phyloP scores from a whole-genome alignment of 2,113 vertebrate species.

The Leptocoma aspasia region DNA sequence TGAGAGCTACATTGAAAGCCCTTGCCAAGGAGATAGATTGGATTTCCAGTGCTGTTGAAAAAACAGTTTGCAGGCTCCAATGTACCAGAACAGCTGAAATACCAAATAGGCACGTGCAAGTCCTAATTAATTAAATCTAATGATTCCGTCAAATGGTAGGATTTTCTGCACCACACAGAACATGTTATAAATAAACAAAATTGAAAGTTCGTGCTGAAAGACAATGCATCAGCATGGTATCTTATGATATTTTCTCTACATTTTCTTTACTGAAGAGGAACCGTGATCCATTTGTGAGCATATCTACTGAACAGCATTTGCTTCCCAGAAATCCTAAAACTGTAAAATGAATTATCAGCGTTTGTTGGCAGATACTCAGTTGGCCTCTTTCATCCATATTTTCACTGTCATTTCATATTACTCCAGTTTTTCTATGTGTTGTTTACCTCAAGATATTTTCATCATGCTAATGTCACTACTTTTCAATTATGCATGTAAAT shows the following conservation, averaged over 20 bases:
- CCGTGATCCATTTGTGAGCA: not conserved
- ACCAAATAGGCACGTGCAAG: not conserved
- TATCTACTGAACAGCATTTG: not conserved
- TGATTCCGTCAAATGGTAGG: not conserved
- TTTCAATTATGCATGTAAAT: not conserved
- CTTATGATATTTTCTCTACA: not conserved
- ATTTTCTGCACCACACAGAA: not conserved
- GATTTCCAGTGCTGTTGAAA: conserved; percentile 21
- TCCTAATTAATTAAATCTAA: conserved; percentile 16
- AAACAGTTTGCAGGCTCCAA: conserved; percentile 15
- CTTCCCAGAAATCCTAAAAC: not conserved
- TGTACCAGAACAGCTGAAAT: not conserved
- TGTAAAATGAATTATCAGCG: not conserved
- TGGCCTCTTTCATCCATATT: not conserved
- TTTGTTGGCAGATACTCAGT: not conserved
- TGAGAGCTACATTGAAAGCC: conserved; percentile 1
- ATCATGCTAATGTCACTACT: not conserved
- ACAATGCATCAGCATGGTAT: not conserved
- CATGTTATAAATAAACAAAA: not conserved
- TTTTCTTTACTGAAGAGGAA: not conserved
- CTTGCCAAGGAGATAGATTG: conserved; percentile 46
- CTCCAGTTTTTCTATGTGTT: not conserved
- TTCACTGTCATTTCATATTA: not conserved
- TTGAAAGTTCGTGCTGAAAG: not conserved
- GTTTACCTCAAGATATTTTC: not conserved